Evolutionary conservation across 2,888 invertebrate genomes (phyloP), one percentile per base, ranked within the genome.

Genomic region (Lucinisca nassula): DNA sequence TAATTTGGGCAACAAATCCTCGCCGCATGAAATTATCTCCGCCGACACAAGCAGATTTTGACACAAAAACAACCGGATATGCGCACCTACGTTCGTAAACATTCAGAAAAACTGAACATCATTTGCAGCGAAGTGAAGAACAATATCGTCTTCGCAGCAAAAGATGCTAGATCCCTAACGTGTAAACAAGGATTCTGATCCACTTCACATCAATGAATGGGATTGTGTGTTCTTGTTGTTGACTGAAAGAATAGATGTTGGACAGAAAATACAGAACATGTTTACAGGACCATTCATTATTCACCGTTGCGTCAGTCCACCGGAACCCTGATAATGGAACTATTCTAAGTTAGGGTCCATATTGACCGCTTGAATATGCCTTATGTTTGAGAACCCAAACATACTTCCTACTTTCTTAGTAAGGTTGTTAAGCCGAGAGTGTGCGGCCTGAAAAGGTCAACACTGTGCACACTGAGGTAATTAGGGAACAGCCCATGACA

Each of bases 191-290:
- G 78, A 81, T 4, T 40, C 70, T 14, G 38, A 38, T 0, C 30
- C 21, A 24, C 37, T 84, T 32, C 37, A 79, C 14, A 21, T 84
- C 8, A 14, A 32, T 24, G 27, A 6, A 12, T 81, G 82, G n/a
- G 84, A 84, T 49, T 87, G 75, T 82, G 79, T 84, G 49, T 81
- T 82, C 61, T 24, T 74, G 6, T 37, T n/a, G n/a, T n/a, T 10
- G 35, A 55, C 67, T 21, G 32, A 55, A 49, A 27, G 45, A 17
- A 32, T 51, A n/a, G n/a, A n/a, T n/a, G n/a, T n/a, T n/a, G n/a
- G n/a, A n/a, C n/a, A n/a, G n/a, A n/a, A n/a, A n/a, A n/a, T n/a
- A n/a, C n/a, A n/a, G n/a, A n/a, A n/a, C n/a, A n/a, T n/a, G n/a
- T n/a, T n/a, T n/a, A n/a, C n/a, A n/a, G n/a, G n/a, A n/a, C n/a